These are phyloP conservation scores for Zaprionus davidi DNA, from an alignment of 1,140 invertebrate species.

Conservation along the genomic window DNA sequence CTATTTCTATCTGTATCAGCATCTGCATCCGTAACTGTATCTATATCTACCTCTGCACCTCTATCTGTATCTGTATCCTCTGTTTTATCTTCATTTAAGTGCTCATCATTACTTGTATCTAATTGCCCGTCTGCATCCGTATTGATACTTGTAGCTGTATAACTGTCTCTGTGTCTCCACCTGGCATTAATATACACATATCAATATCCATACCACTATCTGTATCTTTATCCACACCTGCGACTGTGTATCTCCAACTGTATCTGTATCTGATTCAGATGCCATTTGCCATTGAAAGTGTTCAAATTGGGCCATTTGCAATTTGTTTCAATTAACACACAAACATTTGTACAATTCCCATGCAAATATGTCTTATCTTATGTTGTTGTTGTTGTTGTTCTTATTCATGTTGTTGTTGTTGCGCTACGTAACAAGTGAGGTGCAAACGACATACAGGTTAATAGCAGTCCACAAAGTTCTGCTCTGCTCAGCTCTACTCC, in stretches of 20 bases:
- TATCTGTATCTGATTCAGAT: background rate
- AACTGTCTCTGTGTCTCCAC: background rate
- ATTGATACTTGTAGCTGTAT: background rate
- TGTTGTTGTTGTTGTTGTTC: background rate
- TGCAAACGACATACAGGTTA: constrained; percentile 28
- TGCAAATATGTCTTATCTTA: background rate
- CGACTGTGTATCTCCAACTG: background rate
- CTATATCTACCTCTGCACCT: too few species aligned
- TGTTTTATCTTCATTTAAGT: background rate
- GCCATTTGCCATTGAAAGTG: constrained; percentile 64
- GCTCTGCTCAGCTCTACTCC: constrained; percentile 23
- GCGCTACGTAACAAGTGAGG: constrained; percentile 49
- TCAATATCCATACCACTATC: background rate
- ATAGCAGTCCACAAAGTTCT: constrained; percentile 21
- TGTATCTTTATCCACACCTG: background rate
- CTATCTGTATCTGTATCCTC: background rate
- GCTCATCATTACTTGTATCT: background rate
- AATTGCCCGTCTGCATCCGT: background rate
- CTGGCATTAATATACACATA: background rate
- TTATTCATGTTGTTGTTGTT: constrained; percentile 13
- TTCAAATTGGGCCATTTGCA: constrained; percentile 50
- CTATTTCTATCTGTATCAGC: background rate
- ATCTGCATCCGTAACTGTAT: too few species aligned
- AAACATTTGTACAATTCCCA: constrained; percentile 26
- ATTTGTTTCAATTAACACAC: constrained; percentile 52